Evolutionary conservation across 2,797 vertebrate genomes (phyloP).

Genomic region (Caiman crocodilus): DNA sequence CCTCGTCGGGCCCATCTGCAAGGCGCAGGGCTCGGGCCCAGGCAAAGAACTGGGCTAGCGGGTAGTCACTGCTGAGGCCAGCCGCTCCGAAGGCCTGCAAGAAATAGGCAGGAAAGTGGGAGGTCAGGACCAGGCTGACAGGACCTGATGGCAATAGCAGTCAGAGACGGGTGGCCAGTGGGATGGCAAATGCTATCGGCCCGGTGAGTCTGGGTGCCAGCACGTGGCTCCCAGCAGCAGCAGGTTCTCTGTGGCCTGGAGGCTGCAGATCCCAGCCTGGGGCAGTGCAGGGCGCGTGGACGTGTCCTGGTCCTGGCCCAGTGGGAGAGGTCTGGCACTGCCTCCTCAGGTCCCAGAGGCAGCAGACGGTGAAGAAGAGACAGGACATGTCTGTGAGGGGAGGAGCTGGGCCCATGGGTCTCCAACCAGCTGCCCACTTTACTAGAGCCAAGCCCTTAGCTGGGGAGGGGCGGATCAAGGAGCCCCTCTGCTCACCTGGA

Average conservation of each 20-base stretch:
- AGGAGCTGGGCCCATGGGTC: neutral
- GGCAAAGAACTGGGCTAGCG: conserved; percentile 65
- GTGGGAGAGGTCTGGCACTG: neutral
- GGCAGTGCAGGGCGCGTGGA: neutral
- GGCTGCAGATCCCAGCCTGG: neutral
- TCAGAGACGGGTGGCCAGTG: neutral
- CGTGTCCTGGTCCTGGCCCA: neutral
- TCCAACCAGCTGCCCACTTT: neutral
- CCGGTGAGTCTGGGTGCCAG: neutral
- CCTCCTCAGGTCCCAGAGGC: neutral
- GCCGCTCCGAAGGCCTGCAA: conserved; percentile 78
- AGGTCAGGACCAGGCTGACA: neutral
- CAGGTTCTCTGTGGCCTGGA: neutral
- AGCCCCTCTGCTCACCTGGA: conserved; percentile 65
- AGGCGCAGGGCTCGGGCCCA: conserved; percentile 62
- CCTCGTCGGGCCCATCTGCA: conserved; percentile 61
- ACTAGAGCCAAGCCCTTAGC: neutral
- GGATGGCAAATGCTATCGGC: neutral
- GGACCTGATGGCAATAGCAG: neutral
- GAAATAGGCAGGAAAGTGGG: neutral
- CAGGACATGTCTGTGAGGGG: neutral
- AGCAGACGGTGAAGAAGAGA: neutral
- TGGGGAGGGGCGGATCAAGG: neutral
- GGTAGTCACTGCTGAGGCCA: conserved; percentile 64
- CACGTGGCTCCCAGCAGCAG: neutral